Percentiles rank a stretch among this genome's conserved stretches.
These are phyloP conservation scores for Babyrousa celebensis DNA, from an alignment of 2,797 vertebrate species.

Conservation along the genomic window DNA sequence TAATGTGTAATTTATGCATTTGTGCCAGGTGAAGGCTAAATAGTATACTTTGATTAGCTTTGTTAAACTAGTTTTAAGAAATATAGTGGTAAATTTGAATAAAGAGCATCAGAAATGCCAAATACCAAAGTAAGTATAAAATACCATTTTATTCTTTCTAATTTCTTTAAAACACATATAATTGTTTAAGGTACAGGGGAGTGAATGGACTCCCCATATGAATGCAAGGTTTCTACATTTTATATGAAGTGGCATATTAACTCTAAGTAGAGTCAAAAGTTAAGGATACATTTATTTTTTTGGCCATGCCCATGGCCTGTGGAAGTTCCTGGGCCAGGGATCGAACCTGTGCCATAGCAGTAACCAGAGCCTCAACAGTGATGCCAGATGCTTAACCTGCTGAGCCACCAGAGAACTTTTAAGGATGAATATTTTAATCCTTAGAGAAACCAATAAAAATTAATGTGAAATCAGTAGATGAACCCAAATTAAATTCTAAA, in stretches of 20 bases:
- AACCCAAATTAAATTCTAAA: constrained; percentile 46
- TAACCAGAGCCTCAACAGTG: no score
- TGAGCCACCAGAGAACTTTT: no score
- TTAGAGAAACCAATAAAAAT: neutral
- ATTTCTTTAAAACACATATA: constrained; percentile 43
- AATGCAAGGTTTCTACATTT: constrained; percentile 13
- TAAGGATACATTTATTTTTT: neutral
- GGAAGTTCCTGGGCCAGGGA: no score
- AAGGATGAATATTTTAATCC: neutral
- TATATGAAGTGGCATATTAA: constrained; percentile 41
- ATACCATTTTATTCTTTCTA: constrained; percentile 29
- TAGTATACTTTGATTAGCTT: neutral
- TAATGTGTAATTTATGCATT: neutral
- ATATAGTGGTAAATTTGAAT: neutral
- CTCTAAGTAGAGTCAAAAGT: neutral
- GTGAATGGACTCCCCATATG: neutral
- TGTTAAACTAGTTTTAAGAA: constrained; percentile 17
- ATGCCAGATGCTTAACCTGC: no score
- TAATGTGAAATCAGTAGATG: neutral
- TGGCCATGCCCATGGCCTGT: no score
- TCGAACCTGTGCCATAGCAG: no score
- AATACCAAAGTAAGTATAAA: constrained; percentile 31
- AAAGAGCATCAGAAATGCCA: neutral
- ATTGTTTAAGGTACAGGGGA: neutral
- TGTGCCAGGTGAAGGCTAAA: neutral